Evolutionary conservation across 2,888 invertebrate species (phyloP).

Genomic region (Thalpophila matura): DNA sequence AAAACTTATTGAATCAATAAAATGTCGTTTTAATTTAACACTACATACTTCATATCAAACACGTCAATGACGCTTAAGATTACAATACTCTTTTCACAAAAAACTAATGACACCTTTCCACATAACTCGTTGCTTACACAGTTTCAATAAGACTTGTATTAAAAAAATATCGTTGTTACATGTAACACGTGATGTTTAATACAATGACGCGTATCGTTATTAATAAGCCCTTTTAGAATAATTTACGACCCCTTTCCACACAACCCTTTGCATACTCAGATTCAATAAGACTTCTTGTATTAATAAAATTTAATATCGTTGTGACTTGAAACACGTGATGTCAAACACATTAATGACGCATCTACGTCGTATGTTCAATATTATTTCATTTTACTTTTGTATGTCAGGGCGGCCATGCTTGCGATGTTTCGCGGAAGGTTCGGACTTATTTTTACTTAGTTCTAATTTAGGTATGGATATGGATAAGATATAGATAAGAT

Average conservation of each 20-base stretch:
- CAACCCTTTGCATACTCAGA: conserved; percentile 2
- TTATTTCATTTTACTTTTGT: conserved; percentile 61
- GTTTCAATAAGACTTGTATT: too few relatives aligned
- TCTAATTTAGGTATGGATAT: not conserved
- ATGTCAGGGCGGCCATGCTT: conserved; percentile 26
- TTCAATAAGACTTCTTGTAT: conserved; percentile 8
- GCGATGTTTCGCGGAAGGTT: not conserved
- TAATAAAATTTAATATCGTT: conserved; percentile 23
- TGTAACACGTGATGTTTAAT: too few relatives aligned
- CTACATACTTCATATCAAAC: too few relatives aligned
- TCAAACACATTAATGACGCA: conserved; percentile 62
- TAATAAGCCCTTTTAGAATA: too few relatives aligned
- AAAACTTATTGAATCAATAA: too few relatives aligned
- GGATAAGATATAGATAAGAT: not conserved
- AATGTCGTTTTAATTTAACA: too few relatives aligned
- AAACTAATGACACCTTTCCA: too few relatives aligned
- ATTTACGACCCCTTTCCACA: fast-evolving
- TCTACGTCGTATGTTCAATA: conserved; percentile 47
- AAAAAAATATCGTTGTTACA: too few relatives aligned
- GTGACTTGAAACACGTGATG: conserved; percentile 21
- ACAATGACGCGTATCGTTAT: too few relatives aligned
- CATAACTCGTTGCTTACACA: too few relatives aligned
- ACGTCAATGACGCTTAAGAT: too few relatives aligned
- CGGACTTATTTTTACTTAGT: not conserved
- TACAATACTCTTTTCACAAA: too few relatives aligned